Conservation (phyloP, 2,113 vertebrate species). For the Perognathus longimembris region DNA sequence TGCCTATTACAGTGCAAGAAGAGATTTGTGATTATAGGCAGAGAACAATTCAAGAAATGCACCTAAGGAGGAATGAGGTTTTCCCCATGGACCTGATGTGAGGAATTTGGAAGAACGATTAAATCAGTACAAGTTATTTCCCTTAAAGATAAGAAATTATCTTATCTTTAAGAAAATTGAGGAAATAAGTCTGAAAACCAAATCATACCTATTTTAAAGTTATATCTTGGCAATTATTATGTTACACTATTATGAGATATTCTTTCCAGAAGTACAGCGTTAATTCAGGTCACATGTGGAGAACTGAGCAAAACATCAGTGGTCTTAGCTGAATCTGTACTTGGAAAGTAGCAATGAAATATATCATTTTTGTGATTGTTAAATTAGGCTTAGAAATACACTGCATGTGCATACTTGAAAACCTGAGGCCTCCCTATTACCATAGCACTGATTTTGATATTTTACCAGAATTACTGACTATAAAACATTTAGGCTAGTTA, state of each 20-base stretch:
- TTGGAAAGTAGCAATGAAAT: neutral
- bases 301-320: neutral
- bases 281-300: too few species aligned
- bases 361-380: neutral
- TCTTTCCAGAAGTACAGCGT: neutral
- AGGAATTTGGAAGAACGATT: neutral
- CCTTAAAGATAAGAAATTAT: neutral
- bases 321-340: neutral
- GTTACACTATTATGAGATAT: neutral
- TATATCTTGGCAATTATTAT: neutral
- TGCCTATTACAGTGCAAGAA: neutral
- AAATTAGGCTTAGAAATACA: neutral
- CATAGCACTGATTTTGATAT: neutral
- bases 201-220: neutral
- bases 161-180: neutral
- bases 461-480: neutral
- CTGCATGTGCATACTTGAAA: neutral
- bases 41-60: neutral
- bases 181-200: conserved; percentile 2
- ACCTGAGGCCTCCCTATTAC: neutral
- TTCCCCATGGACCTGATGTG: neutral
- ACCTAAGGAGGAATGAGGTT: neutral
- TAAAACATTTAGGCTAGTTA: neutral
- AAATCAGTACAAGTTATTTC: neutral
- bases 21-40: neutral